These are phyloP conservation scores for Anas flavirostris DNA, from an alignment of 2,797 vertebrate genomes.

Conservation along the genomic window DNA sequence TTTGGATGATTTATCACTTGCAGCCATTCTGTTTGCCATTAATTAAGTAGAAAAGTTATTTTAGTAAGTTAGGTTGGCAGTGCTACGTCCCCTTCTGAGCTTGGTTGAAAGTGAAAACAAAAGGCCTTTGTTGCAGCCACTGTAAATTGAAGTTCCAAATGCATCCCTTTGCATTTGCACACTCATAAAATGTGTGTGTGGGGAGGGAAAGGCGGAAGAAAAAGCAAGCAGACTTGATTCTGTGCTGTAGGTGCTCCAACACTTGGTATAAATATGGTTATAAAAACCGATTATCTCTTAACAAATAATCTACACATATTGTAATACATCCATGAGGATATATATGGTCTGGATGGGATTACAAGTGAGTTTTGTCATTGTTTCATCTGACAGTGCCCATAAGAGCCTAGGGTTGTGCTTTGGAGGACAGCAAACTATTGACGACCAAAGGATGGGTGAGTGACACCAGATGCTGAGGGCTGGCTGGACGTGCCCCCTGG, in stretches of 20 bases:
- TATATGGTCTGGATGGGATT: not conserved
- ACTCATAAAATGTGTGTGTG: not conserved
- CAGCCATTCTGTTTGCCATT: conserved; percentile 17
- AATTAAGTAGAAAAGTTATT: conserved; percentile 41
- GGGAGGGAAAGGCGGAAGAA: too few relatives aligned
- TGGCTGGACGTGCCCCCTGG: not conserved
- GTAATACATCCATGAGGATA: not conserved
- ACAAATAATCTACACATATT: not conserved
- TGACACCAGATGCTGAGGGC: rapidly evolving
- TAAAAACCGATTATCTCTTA: not conserved
- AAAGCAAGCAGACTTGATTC: not conserved
- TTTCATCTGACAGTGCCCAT: not conserved
- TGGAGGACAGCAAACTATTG: not conserved
- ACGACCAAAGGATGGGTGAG: not conserved
- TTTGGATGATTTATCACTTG: conserved; percentile 40
- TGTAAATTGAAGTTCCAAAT: not conserved
- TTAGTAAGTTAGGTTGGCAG: conserved; percentile 4
- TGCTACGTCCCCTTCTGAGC: not conserved
- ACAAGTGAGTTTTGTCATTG: not conserved
- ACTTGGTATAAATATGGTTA: not conserved
- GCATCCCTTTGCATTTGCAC: not conserved
- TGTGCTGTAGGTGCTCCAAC: not conserved
- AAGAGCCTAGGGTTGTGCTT: not conserved
- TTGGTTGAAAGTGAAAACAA: conserved; percentile 13
- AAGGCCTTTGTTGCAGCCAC: not conserved